Base-by-base conservation (phyloP, 2,888 invertebrate species). In the Lapara coniferarum region DNA sequence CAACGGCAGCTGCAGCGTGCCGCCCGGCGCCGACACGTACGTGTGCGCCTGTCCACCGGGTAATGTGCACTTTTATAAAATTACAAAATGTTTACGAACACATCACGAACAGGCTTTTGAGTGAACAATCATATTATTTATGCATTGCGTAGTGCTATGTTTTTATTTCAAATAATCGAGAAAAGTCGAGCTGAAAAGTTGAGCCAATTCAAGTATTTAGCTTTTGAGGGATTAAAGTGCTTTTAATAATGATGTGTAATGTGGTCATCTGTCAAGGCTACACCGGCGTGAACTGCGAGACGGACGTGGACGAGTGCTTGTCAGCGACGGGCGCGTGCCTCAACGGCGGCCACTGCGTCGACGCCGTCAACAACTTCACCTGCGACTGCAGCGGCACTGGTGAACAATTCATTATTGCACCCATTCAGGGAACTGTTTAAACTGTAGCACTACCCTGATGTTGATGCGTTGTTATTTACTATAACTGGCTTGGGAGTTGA, bases 321-420 rank as follows among this genome's bases (percentile, higher is more conserved):
- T 19, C 46, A 1, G 63, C 49, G 19, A 12, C 75, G 58, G 89
- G 86, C 70, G 96, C 96, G 0, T 97, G 97, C 84, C 94, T 95
- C 75, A 95, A 97, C 90, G 96, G 96, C 75, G 97, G 96, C 10
- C 93, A 92, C 70, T 98, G 98, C 87, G 89, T 95, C 66, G 97
- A 97, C 88, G 95, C 95, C 67, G 93, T 95, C 77, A 96, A 97
- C 86, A 95, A 96, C 80, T 98, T 95, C 88, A 95, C 95, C 12
- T 98, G 98, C 89, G 95, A 96, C 84, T 98, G 98, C 87, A 90
- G 93, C 66, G 94, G 94, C 78, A 97, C 97, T 0, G 95, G 95
- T 95, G 67, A 71, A 44, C 56, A 14, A 37, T 0, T 8, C 37
- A 37, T 37, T 37, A 8, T 37, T 7, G 7, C 0, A 37, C 37